phyloP scores from a whole-genome alignment of 2,797 vertebrate genomes.

The Enteromius treurensis region DNA sequence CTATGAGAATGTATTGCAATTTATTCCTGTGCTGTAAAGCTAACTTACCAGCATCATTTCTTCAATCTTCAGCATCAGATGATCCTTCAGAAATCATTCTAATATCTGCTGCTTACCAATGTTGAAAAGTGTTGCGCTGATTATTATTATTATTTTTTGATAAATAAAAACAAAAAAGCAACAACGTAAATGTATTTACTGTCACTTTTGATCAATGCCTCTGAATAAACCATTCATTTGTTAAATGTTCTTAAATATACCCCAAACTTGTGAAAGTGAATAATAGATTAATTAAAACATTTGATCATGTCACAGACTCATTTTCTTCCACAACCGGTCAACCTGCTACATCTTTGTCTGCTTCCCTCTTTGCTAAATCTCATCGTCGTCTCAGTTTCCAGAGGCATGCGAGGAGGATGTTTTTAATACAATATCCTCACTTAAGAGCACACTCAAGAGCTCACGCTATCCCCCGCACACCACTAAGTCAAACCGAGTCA shows the following conservation, averaged over 20 bases:
- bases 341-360: neutral
- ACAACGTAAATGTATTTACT: neutral
- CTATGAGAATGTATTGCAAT: neutral
- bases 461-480: constrained; percentile 28
- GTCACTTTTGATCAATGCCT: neutral
- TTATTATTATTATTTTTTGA: neutral
- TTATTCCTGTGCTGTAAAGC: neutral
- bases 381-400: constrained; percentile 53
- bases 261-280: neutral
- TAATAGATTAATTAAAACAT: neutral
- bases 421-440: constrained; percentile 60
- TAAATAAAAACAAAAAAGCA: neutral
- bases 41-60: neutral
- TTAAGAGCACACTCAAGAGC: constrained; percentile 51
- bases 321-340: constrained; percentile 11
- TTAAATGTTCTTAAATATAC: neutral
- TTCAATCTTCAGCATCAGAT: neutral
- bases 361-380: constrained; percentile 60
- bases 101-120: neutral
- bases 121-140: no score
- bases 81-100: neutral
- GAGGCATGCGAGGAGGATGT: constrained; percentile 32
- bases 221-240: neutral
- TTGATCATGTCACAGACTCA: neutral
- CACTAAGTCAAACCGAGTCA: constrained; percentile 39